Base-by-base conservation (phyloP, 2,113 vertebrate genomes). In the Cygnus buccinator region DNA sequence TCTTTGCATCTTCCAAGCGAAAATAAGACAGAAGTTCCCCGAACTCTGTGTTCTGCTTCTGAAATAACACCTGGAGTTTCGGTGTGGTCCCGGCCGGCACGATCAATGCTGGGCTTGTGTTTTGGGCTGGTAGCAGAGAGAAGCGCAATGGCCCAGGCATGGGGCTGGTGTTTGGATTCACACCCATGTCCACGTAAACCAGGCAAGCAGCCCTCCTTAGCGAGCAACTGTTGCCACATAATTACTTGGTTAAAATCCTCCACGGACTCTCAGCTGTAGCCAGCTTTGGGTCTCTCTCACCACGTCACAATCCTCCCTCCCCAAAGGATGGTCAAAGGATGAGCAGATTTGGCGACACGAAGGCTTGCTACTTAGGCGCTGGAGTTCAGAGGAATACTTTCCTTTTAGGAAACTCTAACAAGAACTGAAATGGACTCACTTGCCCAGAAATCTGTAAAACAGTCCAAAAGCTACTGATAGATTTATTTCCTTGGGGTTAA, bases 61-160 rank as follows among this genome's bases (percentile, higher is more conserved):
- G 35, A 52, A 28, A 22, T 37, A 39, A 72, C 2, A 65, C 66
- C 44, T 43, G 57, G 15, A 78, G 54, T 9, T 35, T 43, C 18
- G 22, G 26, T 17, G 13, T 2, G 28, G 39, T 65, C 84, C 17
- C 65, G 88, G 87, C 61, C 68, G 87, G 29, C 29, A n/a, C 1
- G 13, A 31, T 6, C 28, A 31, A 8, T 18, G 78, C 23, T 44
- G 29, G 78, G 48, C 79, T 88, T 4, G 11, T 22, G 65, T 35
- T 76, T 72, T 43, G 35, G 67, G 73, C 21, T 74, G 83, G 66
- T 6, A 35, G 61, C 7, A 73, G 61, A 35, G 28, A 22, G 17
- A 31, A 54, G n/a, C 2, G 1, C 37, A 35, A 13, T 0, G 2
- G 66, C 9, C 70, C 78, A 41, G 1, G 0, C 20, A 25, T 16